Base-by-base conservation (phyloP, 2,797 vertebrate species). In the Pelodytes ibericus region DNA sequence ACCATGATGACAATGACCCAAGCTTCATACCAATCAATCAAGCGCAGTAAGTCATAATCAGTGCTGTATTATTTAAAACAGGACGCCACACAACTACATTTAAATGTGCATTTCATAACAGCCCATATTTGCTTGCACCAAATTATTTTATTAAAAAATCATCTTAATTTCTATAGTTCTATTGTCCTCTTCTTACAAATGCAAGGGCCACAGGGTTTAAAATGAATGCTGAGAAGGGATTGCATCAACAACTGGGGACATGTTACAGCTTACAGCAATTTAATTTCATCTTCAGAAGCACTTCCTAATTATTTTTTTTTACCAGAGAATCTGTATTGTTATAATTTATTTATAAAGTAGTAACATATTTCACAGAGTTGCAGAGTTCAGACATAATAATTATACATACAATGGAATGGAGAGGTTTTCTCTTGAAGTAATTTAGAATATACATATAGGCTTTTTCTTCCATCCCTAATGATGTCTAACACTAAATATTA, bases 1-100 rank as follows among this genome's bases (percentile, higher is more conserved):
- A 39, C 31, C 47, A 73, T 73, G 58, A 79, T 79, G 63, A 63
- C 51, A 73, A 68, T 79, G 64, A 73, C 77, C 77, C 67, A 63
- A 62, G 58, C 65, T 67, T 57, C 61, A 36, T 63, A 66, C 47
- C 62, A 74, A 69, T 73, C 71, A 79, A 69, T 73, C 77, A 63
- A 74, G 71, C 30, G 15, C 10, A 41, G 30, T 57, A 79, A 68
- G 30, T 73, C 49, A 74, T 69, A 79, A 73, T 74, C 64, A 74
- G 16, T 2, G 10, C 57, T 69, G 47, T n/a, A 74, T 79, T 79
- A 73, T 79, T 59, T 79, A 68, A 79, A 62, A 72, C 53, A 62
- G 20, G 15, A 69, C n/a, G 29, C 47, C 31, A 62, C 77, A 79
- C 62, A 79, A 73, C 63, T 24, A 26, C 47, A 44, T 63, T 56